Base-by-base conservation (phyloP, 2,888 invertebrate species). In the Brenthis hecate region DNA sequence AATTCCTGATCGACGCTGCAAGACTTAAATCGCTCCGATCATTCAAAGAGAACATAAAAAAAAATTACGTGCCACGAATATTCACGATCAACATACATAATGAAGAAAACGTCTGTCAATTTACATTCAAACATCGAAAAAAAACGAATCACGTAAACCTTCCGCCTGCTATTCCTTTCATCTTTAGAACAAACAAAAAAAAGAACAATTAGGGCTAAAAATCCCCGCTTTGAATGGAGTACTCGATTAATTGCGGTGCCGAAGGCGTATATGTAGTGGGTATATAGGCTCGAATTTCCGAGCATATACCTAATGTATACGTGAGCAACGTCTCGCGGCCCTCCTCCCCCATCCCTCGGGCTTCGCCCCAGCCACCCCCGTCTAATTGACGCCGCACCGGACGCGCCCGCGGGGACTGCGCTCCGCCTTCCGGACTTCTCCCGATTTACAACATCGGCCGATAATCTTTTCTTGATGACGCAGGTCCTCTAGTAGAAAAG, bases 401-500 rank as follows among this genome's bases (percentile, higher is more conserved):
- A 81, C 83, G 76, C 87, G 86, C 87, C 89, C 88, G 87, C 86
- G 85, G 89, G 88, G 87, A 85, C 85, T 80, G 78, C 81, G 77
- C 84, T 75, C 84, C 85, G 85, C 76, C 86, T 85, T 88, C 88
- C 89, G 87, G 85, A 71, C 81, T 78, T 76, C 80, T 79, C 82
- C 80, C 84, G 86, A 88, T 88, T 90, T 88, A 91, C 92, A 88
- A 87, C 92, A 85, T 84, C 83, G 80, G 74, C 86, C 85, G 89
- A 90, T 91, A 91, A 91, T 91, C 90, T 91, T 89, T 90, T 89
- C 89, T 88, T 88, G 89, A 90, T 89, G 89, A 88, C 88, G 76
- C 70, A 75, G 77, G 75, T 57, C 56, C 60, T 56, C 54, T 28
- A 36, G 64, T 64, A 63, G 65, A 58, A 66, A 69, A 66, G 68